Conservation (phyloP, 2,888 invertebrate genomes). For the Brachyptera putata region DNA sequence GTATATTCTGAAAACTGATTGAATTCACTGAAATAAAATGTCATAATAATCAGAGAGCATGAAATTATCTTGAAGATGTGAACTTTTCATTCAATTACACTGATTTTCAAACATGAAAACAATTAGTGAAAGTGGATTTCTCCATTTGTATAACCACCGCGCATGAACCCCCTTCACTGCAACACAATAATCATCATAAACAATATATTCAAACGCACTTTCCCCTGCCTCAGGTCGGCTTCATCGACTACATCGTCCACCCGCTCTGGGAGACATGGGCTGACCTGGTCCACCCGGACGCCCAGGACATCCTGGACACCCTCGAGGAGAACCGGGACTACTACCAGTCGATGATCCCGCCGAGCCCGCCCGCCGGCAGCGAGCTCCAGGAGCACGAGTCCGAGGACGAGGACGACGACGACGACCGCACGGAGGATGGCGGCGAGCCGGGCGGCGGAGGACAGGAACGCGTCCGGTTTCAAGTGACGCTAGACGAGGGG, state of each 20-base stretch:
- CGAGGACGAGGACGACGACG: constrained; percentile 39
- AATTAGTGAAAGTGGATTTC: too few relatives aligned
- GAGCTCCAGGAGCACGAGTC: constrained; percentile 37
- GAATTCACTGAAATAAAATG: too few relatives aligned
- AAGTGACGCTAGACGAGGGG: constrained; percentile 84
- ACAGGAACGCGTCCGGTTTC: constrained; percentile 52
- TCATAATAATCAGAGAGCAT: too few relatives aligned
- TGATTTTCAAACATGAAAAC: too few relatives aligned
- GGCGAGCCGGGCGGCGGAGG: constrained; percentile 12
- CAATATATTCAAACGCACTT: too few relatives aligned
- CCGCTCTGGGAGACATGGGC: constrained; percentile 99
- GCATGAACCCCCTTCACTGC: too few relatives aligned
- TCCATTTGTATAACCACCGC: too few relatives aligned
- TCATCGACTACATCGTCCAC: constrained; percentile 99
- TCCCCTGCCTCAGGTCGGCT: constrained; percentile 87
- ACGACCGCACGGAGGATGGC: constrained; percentile 21
- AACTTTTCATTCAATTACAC: too few relatives aligned
- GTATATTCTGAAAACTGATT: too few relatives aligned
- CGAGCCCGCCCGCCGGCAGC: constrained; percentile 70
- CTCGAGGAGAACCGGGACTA: constrained; percentile 98
- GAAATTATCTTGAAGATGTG: too few relatives aligned
- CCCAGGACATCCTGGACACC: constrained; percentile 95
- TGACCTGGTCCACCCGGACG: constrained; percentile 97
- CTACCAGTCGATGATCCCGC: constrained; percentile 93
- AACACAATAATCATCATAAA: too few relatives aligned